Conservation (phyloP, 2,113 vertebrate genomes). For the Brevimyrus niger region DNA sequence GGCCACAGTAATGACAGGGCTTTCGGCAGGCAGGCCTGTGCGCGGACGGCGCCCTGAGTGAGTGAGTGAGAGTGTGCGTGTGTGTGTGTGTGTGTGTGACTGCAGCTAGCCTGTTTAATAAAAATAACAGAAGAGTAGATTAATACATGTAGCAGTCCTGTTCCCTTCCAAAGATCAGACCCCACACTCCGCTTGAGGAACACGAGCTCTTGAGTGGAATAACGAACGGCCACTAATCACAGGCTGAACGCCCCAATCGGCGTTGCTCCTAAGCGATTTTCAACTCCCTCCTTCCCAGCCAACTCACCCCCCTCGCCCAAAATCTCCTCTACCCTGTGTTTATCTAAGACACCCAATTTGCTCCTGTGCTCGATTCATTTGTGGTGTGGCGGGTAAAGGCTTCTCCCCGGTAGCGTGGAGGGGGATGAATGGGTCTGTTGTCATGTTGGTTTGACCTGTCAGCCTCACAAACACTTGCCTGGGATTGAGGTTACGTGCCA, state of each 20-base stretch:
- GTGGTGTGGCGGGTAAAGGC: not conserved
- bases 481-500: not conserved
- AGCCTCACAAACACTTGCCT: not conserved
- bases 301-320: not conserved
- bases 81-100: not conserved
- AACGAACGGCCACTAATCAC: slow-evolving; percentile 13
- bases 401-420: not conserved
- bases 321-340: not conserved
- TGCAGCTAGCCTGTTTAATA: not conserved
- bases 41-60: slow-evolving; percentile 19
- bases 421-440: not conserved
- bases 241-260: slow-evolving; percentile 7
- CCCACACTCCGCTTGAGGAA: not conserved
- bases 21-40: slow-evolving; percentile 22
- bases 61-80: slow-evolving; percentile 1
- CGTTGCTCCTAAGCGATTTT: not conserved
- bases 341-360: slow-evolving; percentile 14
- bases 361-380: slow-evolving; percentile 2
- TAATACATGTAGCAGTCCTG: not conserved
- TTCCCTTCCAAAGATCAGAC: not conserved
- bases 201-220: not conserved
- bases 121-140: slow-evolving; percentile 2
- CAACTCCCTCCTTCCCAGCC: not conserved
- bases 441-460: slow-evolving; percentile 11
- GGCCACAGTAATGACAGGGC: slow-evolving; percentile 12